Conservation (phyloP, 2,113 vertebrate genomes). For the Ophiodon elongatus region DNA sequence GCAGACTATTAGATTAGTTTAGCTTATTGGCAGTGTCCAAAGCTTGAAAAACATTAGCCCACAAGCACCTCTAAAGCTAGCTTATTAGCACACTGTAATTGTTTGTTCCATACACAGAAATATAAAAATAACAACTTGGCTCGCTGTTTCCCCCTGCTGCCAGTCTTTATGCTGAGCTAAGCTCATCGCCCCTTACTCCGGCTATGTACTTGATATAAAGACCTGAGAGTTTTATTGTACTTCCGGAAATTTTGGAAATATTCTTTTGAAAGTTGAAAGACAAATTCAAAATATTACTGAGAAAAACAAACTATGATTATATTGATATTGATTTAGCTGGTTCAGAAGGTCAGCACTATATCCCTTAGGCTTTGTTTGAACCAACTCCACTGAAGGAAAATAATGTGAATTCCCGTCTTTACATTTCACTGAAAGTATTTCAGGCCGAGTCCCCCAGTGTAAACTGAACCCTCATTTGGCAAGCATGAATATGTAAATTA, state of each 20-base stretch:
- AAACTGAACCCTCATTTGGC: constrained; percentile 11
- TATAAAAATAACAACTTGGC: neutral
- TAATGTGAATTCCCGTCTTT: constrained; percentile 14
- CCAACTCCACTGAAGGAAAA: neutral
- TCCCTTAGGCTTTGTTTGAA: constrained; percentile 25
- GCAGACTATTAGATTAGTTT: too few relatives aligned
- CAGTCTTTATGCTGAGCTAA: neutral
- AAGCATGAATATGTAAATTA: constrained; percentile 53
- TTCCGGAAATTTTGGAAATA: neutral
- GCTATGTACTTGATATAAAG: neutral
- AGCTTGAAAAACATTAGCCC: neutral
- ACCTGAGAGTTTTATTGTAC: neutral
- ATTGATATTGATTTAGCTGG: neutral
- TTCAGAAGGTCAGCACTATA: neutral
- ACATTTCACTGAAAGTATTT: constrained; percentile 11
- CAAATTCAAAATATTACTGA: constrained; percentile 6
- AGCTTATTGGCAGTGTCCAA: too few relatives aligned
- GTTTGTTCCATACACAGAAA: neutral
- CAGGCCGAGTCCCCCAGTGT: constrained; percentile 2
- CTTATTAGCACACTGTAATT: neutral
- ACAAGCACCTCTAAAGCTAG: neutral
- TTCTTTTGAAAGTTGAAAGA: constrained; percentile 16
- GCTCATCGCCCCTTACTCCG: neutral
- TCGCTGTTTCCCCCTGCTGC: neutral
- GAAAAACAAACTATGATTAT: neutral